A percentile compares a stretch with the other conserved stretches of the same genome.
phyloP scores from a whole-genome alignment of 2,113 vertebrate genomes.

The Shinisaurus crocodilurus region DNA sequence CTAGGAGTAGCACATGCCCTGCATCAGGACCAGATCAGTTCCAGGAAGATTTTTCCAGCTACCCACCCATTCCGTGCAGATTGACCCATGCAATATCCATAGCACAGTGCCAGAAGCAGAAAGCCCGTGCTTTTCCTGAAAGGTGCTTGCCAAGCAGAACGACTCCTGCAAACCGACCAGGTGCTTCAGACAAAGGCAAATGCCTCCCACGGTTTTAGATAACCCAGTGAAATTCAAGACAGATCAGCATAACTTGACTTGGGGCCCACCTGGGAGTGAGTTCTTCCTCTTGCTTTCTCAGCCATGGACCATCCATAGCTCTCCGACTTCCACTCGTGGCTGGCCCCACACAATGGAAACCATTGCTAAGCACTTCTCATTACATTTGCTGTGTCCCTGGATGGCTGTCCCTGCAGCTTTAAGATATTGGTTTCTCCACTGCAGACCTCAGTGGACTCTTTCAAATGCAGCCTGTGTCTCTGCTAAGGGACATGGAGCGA shows the following conservation, averaged over 20 bases:
- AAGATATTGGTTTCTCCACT: conserved; percentile 30
- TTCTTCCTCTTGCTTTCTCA: background rate
- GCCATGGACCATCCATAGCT: background rate
- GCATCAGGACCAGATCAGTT: background rate
- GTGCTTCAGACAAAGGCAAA: background rate
- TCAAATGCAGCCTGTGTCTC: conserved; percentile 39
- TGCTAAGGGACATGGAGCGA: conserved; percentile 50
- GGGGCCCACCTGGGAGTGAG: background rate
- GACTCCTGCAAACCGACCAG: background rate
- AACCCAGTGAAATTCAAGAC: background rate
- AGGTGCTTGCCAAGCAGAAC: background rate
- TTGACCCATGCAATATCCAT: background rate
- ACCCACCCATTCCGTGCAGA: too few relatives aligned
- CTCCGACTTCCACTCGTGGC: background rate
- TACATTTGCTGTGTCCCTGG: conserved; percentile 8
- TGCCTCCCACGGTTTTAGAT: background rate
- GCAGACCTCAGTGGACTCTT: conserved; percentile 37
- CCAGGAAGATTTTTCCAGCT: background rate
- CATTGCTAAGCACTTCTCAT: accelerated
- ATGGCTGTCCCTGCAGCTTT: background rate
- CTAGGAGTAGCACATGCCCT: too few relatives aligned
- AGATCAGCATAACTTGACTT: background rate
- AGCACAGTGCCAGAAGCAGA: background rate
- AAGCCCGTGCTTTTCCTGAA: too few relatives aligned
- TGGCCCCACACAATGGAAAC: background rate